A percentile compares a stretch with the other conserved stretches of the same genome.
phyloP scores from a whole-genome alignment of 35 echinoderm and acorn worm species.

The Lytechinus variegatus region DNA sequence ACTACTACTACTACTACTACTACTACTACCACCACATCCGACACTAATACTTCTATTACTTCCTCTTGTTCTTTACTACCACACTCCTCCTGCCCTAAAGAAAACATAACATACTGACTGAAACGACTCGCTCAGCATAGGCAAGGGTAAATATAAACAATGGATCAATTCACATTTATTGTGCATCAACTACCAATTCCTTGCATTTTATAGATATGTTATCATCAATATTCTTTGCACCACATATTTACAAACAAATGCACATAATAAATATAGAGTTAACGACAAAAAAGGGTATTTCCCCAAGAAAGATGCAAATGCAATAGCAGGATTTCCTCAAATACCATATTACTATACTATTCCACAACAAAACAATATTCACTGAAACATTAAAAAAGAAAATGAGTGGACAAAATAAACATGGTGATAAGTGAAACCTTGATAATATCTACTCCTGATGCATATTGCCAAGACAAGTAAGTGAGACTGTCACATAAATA shows the following conservation, averaged over 20 bases:
- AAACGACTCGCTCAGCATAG: neutral
- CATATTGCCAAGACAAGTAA: too few relatives aligned
- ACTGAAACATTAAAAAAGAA: neutral
- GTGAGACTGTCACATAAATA: too few relatives aligned
- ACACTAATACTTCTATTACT: too few relatives aligned
- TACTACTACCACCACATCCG: too few relatives aligned
- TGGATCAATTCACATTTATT: neutral
- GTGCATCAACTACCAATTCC: neutral
- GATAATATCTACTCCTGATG: too few relatives aligned
- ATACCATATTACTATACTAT: neutral
- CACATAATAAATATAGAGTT: too few relatives aligned
- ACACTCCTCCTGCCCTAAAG: too few relatives aligned
- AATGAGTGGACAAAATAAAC: neutral
- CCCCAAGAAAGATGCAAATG: too few relatives aligned
- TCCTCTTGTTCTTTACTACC: too few relatives aligned
- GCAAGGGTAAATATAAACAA: neutral
- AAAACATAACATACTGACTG: too few relatives aligned
- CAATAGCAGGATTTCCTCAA: neutral
- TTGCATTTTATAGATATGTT: neutral
- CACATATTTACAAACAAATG: neutral
- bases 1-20: conserved; percentile 39
- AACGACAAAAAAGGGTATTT: too few relatives aligned
- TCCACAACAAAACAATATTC: neutral
- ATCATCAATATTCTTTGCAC: neutral
- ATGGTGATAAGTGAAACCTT: neutral